These are phyloP conservation scores for Pteropus rufus DNA, from an alignment of 2,797 vertebrate genomes.

Conservation along the genomic window DNA sequence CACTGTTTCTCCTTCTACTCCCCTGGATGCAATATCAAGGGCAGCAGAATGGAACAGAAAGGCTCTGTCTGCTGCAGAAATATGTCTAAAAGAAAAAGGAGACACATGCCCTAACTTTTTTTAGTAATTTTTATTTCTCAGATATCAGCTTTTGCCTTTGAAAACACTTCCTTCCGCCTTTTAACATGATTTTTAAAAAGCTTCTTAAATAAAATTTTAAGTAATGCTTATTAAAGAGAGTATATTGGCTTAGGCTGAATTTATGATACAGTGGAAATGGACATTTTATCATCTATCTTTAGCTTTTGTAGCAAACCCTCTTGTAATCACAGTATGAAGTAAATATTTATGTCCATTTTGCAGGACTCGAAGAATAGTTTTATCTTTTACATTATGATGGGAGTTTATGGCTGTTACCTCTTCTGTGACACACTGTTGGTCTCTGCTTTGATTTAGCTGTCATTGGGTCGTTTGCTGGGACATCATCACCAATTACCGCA, in stretches of 20 bases:
- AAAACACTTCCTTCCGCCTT: background rate
- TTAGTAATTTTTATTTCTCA: background rate
- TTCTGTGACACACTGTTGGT: background rate
- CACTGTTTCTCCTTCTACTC: fast-evolving
- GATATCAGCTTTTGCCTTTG: background rate
- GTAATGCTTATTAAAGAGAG: background rate
- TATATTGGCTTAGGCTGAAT: background rate
- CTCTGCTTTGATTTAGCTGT: background rate
- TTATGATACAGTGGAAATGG: background rate
- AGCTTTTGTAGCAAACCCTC: background rate
- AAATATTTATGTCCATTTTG: background rate
- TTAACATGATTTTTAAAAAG: background rate
- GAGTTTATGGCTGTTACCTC: background rate
- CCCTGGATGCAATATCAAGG: background rate
- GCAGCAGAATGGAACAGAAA: background rate
- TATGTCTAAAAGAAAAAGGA: background rate
- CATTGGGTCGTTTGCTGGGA: background rate
- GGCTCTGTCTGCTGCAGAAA: fast-evolving
- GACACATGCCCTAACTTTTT: background rate
- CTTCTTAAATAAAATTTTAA: background rate
- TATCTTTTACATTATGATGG: background rate
- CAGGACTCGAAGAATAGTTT: background rate
- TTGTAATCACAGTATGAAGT: background rate
- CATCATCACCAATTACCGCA: fast-evolving
- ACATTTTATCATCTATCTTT: background rate